Percentiles rank a stretch among this genome's conserved stretches.
Conservation (phyloP, 2,797 vertebrate genomes). For the Melopsittacus undulatus region DNA sequence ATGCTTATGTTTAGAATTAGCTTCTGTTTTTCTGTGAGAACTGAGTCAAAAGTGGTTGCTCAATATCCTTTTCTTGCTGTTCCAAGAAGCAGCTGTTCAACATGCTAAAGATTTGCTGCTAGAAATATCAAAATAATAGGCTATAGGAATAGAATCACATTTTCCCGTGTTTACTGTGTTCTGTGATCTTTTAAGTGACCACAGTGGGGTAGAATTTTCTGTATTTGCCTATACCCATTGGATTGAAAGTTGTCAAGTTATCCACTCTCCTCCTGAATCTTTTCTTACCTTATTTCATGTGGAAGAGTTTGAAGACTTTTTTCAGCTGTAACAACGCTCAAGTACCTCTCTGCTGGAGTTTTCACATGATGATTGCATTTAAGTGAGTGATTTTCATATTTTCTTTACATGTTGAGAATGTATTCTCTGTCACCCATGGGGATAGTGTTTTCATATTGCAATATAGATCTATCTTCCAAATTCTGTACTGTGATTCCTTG, state of each 20-base stretch:
- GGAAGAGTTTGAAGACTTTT: neutral
- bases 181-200: neutral
- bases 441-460: neutral
- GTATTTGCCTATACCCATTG: neutral
- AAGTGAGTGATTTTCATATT: neutral
- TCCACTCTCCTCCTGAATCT: neutral
- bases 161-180: neutral
- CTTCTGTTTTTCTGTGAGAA: neutral
- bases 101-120: neutral
- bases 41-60: neutral
- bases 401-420: neutral
- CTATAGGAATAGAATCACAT: neutral
- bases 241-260: neutral
- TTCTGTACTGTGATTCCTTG: neutral
- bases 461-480: neutral
- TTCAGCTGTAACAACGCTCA: neutral
- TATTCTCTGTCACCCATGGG: neutral
- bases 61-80: neutral
- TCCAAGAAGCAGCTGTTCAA: slow-evolving; percentile 16
- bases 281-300: neutral
- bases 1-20: neutral
- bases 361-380: neutral
- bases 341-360: neutral
- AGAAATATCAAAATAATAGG: neutral
- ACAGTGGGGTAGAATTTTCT: neutral